Evolutionary conservation across 2,888 invertebrate species (phyloP), one percentile per base, ranked within the genome.

Genomic region (Nymphalis c-album): DNA sequence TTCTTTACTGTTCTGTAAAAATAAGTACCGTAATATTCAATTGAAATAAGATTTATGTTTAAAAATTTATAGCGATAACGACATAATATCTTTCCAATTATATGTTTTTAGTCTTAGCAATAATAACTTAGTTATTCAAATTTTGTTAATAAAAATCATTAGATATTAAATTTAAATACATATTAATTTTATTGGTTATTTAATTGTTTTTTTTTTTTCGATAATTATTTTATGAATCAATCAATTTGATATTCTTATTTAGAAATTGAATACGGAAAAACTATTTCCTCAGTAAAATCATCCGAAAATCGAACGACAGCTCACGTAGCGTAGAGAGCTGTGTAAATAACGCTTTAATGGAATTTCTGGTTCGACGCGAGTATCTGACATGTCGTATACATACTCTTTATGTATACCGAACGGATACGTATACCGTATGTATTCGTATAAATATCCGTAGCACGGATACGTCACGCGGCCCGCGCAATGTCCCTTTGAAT

Each of bases 331-430:
- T 73, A 71, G 81, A 87, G 85, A 82, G 84, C 80, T 83, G 80
- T 81, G 86, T 86, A 89, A 90, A 89, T 90, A 90, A 83, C 83
- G 81, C 73, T 82, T 84, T 87, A 88, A 90, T 89, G 85, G 90
- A 87, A 88, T 85, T 84, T 85, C 85, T 83, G 82, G 77, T 77
- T 80, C 78, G 77, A 77, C 76, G 77, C 78, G 80, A 80, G 80
- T 80, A 80, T 78, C 64, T 59, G 70, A 63, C 64, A 68, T 67
- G 65, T 68, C 46, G 55, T 22, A 51, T 62, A 65, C 46, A 20
- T 47, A 68, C 7, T 7, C 1, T 22, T 22, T 48, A 47, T 46
- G 45, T 48, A 35, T 53, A 51, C 16, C 7, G 20, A 18, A 50
- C 18, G 53, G 18, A 61, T 68, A 63, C 50, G 55, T 59, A 60